Evolutionary conservation across 2,888 invertebrate genomes (phyloP), one percentile per base, ranked within the genome.

Genomic region (Oeneis ivallda): DNA sequence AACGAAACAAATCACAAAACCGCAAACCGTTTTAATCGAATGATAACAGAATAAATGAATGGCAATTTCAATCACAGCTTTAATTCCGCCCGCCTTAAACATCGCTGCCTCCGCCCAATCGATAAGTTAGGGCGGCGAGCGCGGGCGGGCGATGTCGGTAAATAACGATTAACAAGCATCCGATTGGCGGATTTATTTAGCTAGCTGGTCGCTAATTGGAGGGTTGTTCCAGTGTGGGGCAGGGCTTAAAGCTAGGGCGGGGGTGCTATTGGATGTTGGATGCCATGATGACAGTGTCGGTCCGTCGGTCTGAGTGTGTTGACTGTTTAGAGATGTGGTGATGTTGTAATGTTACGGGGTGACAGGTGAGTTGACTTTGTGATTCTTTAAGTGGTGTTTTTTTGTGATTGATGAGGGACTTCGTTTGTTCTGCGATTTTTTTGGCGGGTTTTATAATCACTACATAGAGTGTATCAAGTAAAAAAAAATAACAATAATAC

Each of bases 81-180:
- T 91, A 92, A 90, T 87, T 88, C 87, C 82, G 81, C 74, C 87
- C 87, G 86, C 85, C 87, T 90, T 91, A 91, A 90, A 87, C 90
- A 89, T 85, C 86, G 81, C 80, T 79, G 78, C 79, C 80, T 77
- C 77, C 72, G 84, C 80, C 88, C 88, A 89, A 92, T 92, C 91
- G 91, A 92, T 92, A 91, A 78, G 74, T 76, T 77, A 78, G 81
- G 85, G 78, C 76, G 81, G 79, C 69, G 75, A 75, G 79, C 82
- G 88, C 83, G 87, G 88, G 85, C 84, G 85, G 86, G 80, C 75
- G 86, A 75, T 83, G 76, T 69, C 74, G 79, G 91, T 92, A 92
- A 92, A 89, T 92, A 92, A 90, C 76, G 83, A 84, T 87, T 77
- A 90, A 77, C 75, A 69, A 70, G 76, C 77, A 75, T 72, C 68